These are phyloP conservation scores for Pangasius krempfi DNA, from an alignment of 2,797 vertebrate genomes.

Conservation along the genomic window DNA sequence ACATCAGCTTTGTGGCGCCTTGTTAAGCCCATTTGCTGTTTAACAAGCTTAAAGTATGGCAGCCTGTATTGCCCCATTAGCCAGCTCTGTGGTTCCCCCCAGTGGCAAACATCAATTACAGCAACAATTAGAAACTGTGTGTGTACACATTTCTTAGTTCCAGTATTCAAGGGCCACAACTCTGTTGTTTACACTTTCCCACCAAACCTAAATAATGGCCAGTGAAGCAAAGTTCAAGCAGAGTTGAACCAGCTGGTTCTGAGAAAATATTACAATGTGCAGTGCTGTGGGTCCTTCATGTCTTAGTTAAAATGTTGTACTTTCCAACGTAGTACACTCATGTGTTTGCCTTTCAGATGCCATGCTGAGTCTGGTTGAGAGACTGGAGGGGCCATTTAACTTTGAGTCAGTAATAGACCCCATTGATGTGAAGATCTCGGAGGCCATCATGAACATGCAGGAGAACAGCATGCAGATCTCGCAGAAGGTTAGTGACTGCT, in stretches of 20 bases:
- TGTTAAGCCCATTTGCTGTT: conserved; percentile 47
- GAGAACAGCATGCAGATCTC: conserved; percentile 98
- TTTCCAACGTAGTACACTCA: background rate
- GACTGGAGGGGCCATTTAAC: conserved; percentile 95
- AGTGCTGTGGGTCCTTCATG: background rate
- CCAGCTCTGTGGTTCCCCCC: conserved; percentile 63
- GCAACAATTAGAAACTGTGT: background rate
- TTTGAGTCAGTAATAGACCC: conserved; percentile 96
- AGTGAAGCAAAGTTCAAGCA: background rate
- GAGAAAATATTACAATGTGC: background rate
- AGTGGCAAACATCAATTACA: conserved; percentile 58
- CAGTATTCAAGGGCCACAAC: background rate
- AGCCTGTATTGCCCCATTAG: background rate
- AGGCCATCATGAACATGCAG: conserved; percentile 99
- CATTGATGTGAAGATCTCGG: conserved; percentile 96
- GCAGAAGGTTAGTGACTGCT: conserved; percentile 81
- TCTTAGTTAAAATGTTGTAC: background rate
- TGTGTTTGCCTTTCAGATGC: conserved; percentile 76
- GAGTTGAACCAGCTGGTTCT: background rate
- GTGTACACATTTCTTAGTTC: background rate
- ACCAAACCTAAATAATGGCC: background rate
- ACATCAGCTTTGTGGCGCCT: conserved; percentile 44
- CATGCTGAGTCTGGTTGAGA: conserved; percentile 89
- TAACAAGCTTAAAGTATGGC: conserved; percentile 24
- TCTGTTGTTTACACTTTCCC: background rate